These are phyloP conservation scores for Panagrolaimus sp. DNA, from an alignment of 1,140 invertebrate genomes.

Conservation along the genomic window DNA sequence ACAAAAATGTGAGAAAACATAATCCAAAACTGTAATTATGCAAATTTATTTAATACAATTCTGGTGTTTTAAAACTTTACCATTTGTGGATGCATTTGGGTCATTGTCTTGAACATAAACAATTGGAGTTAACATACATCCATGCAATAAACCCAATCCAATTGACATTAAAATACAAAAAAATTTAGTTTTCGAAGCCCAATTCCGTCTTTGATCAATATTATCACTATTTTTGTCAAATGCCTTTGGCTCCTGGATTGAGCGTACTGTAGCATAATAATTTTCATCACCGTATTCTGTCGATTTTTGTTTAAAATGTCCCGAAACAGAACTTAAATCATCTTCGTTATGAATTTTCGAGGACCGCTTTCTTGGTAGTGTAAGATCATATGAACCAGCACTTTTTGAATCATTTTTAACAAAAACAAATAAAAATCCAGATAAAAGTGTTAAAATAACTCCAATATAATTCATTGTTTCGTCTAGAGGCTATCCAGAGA, in stretches of 20 bases:
- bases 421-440: conserved; percentile 51
- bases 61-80: conserved; percentile 24
- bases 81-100: conserved; percentile 36
- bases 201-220: too few relatives aligned
- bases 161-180: conserved; percentile 37
- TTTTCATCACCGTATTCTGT: too few relatives aligned
- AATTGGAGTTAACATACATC: conserved; percentile 52
- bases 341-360: neutral
- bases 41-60: neutral
- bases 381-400: neutral
- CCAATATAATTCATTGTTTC: conserved; percentile 47
- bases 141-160: conserved; percentile 44
- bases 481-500: neutral
- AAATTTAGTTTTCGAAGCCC: neutral
- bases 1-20: conserved; percentile 52
- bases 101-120: conserved; percentile 48
- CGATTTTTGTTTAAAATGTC: too few relatives aligned
- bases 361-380: neutral
- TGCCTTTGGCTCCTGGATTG: too few relatives aligned
- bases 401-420: conserved; percentile 23
- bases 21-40: conserved; percentile 47
- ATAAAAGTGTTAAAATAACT: conserved; percentile 45
- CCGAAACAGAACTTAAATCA: neutral
- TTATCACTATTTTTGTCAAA: too few relatives aligned
- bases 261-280: too few relatives aligned